Evolutionary conservation across 1,140 invertebrate species (phyloP).

Genomic region (Brachionus paranguensis): DNA sequence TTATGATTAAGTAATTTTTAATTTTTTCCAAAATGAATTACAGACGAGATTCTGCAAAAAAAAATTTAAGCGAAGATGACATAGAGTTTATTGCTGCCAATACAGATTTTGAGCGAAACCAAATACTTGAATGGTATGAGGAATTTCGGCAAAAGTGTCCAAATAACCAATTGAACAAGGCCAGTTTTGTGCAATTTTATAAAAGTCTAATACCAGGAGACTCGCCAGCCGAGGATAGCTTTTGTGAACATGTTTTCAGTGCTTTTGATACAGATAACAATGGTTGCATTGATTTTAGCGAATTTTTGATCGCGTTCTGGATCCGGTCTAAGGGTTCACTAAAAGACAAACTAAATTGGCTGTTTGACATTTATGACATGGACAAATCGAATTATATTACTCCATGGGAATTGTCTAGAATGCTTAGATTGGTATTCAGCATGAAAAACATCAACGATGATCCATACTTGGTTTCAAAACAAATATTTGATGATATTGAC

Average conservation of each 20-base stretch:
- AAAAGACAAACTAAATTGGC: conserved; percentile 34
- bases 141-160: conserved; percentile 31
- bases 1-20: neutral
- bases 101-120: neutral
- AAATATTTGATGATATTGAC: conserved; percentile 26
- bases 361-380: conserved; percentile 39
- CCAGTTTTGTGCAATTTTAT: conserved; percentile 34
- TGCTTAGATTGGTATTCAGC: neutral
- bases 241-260: conserved; percentile 15
- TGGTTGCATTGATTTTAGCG: conserved; percentile 34
- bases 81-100: conserved; percentile 43
- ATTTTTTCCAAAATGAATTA: neutral
- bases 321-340: neutral
- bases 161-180: conserved; percentile 7
- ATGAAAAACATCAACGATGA: conserved; percentile 7
- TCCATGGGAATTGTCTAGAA: conserved; percentile 12
- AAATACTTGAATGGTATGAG: conserved; percentile 19
- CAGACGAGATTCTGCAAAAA: neutral
- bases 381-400: conserved; percentile 14
- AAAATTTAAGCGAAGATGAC: conserved; percentile 47
- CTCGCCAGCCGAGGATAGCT: neutral
- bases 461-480: neutral
- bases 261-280: conserved; percentile 12
- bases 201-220: conserved; percentile 8
- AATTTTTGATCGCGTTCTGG: conserved; percentile 35